Percentiles rank a stretch among this genome's conserved stretches.
Evolutionary conservation across 1,140 invertebrate species (phyloP).

Genomic region (Drosophila auraria): DNA sequence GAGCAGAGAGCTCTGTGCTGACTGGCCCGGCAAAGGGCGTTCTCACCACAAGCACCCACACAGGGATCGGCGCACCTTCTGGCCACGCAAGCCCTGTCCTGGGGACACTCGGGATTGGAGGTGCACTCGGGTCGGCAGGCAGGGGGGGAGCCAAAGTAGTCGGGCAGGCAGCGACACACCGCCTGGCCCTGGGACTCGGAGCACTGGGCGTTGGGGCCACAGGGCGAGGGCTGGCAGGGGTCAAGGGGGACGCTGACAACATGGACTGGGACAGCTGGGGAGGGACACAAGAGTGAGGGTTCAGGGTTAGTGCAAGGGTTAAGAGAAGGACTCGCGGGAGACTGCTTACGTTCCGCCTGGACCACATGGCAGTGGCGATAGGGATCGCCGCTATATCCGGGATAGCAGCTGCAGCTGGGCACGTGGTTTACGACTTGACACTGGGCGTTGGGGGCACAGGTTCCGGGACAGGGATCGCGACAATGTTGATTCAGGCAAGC

Average conservation of each 20-base stretch:
- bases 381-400: slow-evolving; percentile 91
- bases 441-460: slow-evolving; percentile 91
- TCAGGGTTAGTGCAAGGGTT: slow-evolving; percentile 81
- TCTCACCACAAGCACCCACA: slow-evolving; percentile 91
- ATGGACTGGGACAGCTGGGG: slow-evolving; percentile 61
- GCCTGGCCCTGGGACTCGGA: slow-evolving; percentile 87
- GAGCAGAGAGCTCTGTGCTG: slow-evolving; percentile 93
- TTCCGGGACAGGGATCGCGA: slow-evolving; percentile 91
- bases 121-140: slow-evolving; percentile 93
- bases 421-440: slow-evolving; percentile 92
- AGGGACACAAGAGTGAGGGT: slow-evolving; percentile 38
- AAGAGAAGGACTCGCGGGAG: neutral
- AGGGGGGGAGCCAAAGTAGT: slow-evolving; percentile 90
- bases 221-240: slow-evolving; percentile 89
- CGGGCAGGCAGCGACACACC: slow-evolving; percentile 89
- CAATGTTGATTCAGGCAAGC: slow-evolving; percentile 93
- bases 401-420: slow-evolving; percentile 91
- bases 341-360: slow-evolving; percentile 85
- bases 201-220: slow-evolving; percentile 91
- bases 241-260: slow-evolving; percentile 85
- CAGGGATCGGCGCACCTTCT: slow-evolving; percentile 94
- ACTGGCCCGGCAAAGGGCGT: slow-evolving; percentile 92
- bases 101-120: slow-evolving; percentile 93
- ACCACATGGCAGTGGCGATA: slow-evolving; percentile 86
- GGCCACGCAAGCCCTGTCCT: slow-evolving; percentile 91